phyloP scores from a whole-genome alignment of 2,888 invertebrate species.

The Ecdyonurus torrentis region DNA sequence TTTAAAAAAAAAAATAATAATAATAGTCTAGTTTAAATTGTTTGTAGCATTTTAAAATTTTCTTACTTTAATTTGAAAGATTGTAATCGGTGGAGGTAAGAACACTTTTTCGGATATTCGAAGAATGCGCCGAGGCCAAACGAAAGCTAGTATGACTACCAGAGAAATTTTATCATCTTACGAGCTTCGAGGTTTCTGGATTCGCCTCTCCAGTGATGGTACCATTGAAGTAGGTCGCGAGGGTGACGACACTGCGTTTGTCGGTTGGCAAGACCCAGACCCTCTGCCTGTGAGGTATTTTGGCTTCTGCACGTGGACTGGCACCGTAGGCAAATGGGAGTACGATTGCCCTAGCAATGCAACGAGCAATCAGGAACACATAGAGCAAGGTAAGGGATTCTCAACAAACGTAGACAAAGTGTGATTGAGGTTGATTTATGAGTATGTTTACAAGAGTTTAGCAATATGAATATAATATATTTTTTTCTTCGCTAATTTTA shows the following conservation, averaged over 20 bases:
- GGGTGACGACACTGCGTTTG: constrained; percentile 37
- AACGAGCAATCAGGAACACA: too few relatives aligned
- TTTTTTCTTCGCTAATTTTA: too few relatives aligned
- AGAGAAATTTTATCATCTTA: constrained; percentile 38
- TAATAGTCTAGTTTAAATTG: too few relatives aligned
- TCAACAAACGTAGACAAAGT: too few relatives aligned
- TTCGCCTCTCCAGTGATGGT: constrained; percentile 42
- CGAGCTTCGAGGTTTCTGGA: constrained; percentile 46
- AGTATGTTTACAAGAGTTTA: too few relatives aligned
- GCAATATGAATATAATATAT: too few relatives aligned
- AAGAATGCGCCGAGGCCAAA: constrained; percentile 36
- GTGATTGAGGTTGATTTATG: too few relatives aligned
- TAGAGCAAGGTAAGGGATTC: too few relatives aligned
- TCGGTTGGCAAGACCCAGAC: constrained; percentile 39
- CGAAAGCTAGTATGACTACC: constrained; percentile 36
- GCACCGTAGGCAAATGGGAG: constrained; percentile 46
- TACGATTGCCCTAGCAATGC: constrained; percentile 48
- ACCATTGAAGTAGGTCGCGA: constrained; percentile 42
- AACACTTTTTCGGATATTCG: constrained; percentile 52
- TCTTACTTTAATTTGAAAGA: constrained; percentile 17
- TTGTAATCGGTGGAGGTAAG: constrained; percentile 51
- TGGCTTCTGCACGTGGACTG: constrained; percentile 50
- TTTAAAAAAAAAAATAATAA: too few relatives aligned
- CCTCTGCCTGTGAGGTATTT: constrained; percentile 44
- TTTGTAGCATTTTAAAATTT: background rate